phyloP scores from a whole-genome alignment of 2,888 invertebrate species.

The Drosophila ustulata region DNA sequence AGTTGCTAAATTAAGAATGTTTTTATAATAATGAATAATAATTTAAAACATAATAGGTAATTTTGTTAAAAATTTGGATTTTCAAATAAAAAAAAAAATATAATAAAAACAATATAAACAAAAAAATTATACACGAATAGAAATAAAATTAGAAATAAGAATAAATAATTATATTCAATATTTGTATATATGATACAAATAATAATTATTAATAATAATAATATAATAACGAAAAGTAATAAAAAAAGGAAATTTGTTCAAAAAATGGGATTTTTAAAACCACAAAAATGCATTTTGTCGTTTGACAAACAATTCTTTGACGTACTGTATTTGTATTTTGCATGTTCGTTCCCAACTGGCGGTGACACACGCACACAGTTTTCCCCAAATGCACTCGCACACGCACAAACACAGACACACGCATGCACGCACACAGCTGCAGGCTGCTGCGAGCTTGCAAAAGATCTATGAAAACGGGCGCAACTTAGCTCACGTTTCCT shows the following conservation, averaged over 20 bases:
- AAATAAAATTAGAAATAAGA: no score
- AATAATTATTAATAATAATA: no score
- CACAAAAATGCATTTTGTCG: not conserved
- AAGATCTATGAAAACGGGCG: constrained; percentile 65
- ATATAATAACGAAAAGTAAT: not conserved
- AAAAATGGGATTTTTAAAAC: not conserved
- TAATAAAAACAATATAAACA: no score
- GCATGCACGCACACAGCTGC: constrained; percentile 19
- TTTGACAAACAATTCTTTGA: not conserved
- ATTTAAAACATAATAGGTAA: no score
- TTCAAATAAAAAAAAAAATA: no score
- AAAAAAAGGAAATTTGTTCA: not conserved
- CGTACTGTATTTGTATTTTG: constrained; percentile 2
- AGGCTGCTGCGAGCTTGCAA: constrained; percentile 45
- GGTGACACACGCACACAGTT: constrained; percentile 49
- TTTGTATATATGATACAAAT: no score
- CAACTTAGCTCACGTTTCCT: constrained; percentile 46
- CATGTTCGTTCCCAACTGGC: constrained; percentile 30
- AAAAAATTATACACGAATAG: no score
- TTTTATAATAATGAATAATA: no score
- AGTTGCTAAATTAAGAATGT: not conserved
- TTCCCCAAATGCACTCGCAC: constrained; percentile 45
- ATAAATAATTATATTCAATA: no score
- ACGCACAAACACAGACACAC: constrained; percentile 13
- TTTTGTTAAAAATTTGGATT: no score